Evolutionary conservation across 2,113 vertebrate species (phyloP).

Genomic region (Gallinago media): DNA sequence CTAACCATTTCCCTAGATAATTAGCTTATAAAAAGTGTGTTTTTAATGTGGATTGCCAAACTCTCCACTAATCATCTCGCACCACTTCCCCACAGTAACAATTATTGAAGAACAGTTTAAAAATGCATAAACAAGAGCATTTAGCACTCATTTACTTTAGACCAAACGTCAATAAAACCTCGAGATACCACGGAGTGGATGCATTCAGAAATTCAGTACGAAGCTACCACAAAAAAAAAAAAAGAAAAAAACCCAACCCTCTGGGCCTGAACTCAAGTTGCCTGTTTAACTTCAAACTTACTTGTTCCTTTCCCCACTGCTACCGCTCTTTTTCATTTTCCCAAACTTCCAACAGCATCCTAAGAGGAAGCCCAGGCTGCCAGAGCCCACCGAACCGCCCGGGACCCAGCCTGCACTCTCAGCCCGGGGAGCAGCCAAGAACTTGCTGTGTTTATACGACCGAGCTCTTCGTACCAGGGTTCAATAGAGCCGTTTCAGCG

Average conservation of each 20-base stretch:
- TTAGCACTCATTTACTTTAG: neutral
- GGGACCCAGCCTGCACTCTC: neutral
- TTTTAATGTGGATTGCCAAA: slow-evolving; percentile 54
- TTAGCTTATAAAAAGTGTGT: slow-evolving; percentile 55
- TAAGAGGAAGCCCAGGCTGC: neutral
- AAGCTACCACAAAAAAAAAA: neutral
- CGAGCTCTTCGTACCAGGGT: fast-evolving
- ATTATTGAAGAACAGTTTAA: slow-evolving; percentile 30
- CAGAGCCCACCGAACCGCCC: neutral
- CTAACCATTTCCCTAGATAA: slow-evolving; percentile 32
- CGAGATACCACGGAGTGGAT: neutral
- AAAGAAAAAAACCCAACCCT: neutral
- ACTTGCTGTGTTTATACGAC: neutral
- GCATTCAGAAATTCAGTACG: neutral
- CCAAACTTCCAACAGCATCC: neutral
- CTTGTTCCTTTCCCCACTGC: fast-evolving
- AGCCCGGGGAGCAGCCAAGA: neutral
- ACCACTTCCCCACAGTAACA: slow-evolving; percentile 34
- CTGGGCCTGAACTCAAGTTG: neutral
- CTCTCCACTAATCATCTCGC: slow-evolving; percentile 55
- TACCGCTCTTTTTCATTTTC: neutral
- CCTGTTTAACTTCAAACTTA: neutral
- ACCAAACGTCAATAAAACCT: slow-evolving; percentile 10
- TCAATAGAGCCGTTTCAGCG: neutral
- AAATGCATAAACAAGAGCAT: slow-evolving; percentile 20